Evolutionary conservation across 1,140 invertebrate species (phyloP).

Genomic region (Pseudobourletiella spinata): DNA sequence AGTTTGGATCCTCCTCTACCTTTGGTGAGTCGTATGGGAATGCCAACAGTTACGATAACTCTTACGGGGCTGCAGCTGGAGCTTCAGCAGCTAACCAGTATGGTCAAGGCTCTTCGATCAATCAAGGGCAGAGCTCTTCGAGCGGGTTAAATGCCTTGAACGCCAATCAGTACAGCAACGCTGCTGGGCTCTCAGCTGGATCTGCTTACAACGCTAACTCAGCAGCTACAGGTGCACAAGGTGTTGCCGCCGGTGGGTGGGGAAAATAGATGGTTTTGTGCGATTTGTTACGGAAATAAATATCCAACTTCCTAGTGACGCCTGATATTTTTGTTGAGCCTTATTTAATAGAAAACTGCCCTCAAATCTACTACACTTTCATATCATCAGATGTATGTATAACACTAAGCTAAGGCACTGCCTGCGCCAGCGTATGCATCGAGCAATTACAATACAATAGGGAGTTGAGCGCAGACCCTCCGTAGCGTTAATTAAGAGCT

Average conservation of each 20-base stretch:
- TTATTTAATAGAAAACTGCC: too few relatives aligned
- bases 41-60: slow-evolving; percentile 1
- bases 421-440: too few relatives aligned
- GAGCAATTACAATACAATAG: too few relatives aligned
- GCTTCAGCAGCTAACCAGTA: background rate
- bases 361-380: too few relatives aligned
- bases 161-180: background rate
- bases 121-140: background rate
- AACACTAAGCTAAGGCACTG: too few relatives aligned
- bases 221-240: background rate
- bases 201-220: background rate
- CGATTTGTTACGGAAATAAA: too few relatives aligned
- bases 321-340: too few relatives aligned
- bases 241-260: background rate
- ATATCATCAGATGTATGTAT: too few relatives aligned
- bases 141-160: background rate
- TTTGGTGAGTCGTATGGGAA: background rate
- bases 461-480: too few relatives aligned
- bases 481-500: too few relatives aligned
- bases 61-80: background rate
- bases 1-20: background rate
- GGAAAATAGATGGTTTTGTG: too few relatives aligned
- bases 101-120: background rate
- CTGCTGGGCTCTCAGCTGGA: background rate
- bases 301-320: too few relatives aligned